Evolutionary conservation across 1,140 invertebrate species (phyloP), one percentile per base, ranked within the genome.

Genomic region (Campoletis sonorensis): DNA sequence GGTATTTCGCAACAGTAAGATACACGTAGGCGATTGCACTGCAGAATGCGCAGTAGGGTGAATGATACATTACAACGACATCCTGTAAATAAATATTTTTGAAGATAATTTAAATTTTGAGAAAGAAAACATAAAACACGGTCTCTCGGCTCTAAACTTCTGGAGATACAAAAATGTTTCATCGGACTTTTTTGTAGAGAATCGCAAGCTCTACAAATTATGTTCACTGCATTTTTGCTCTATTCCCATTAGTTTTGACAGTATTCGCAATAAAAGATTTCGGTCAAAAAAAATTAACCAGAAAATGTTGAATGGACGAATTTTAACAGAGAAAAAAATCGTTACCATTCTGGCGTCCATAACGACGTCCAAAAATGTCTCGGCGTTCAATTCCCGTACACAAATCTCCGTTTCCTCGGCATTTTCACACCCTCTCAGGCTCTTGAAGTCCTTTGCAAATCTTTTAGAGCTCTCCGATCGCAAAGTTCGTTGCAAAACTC

Each of bases 11-110:
- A 21, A 95, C 92, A 45, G 93, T 93, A 64, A 96, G 92, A 82
- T 94, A 95, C 78, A 94, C 93, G 83, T 95, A 94, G 26, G 94
- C 93, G 77, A 95, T 91, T 5, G 94, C 94, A 26, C 93, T 94
- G 88, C 96, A 97, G 89, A 96, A 95, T 30, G 93, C 94, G 90
- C 96, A 96, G 88, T 95, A 95, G 33, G 94, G 93, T 18, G 95
- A 93, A 86, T 95, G 93, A 86, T 95, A 95, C 83, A 96, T 91
- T 21, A 97, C 92, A 37, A 97, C 86, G 15, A 96, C 94, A 87
- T 95, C 94, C 95, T 97, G 87, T 79, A 92, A 92, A 86, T 45
- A 83, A 33, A 30, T 49, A 76, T 33, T 5, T 3, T 33, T 15
- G 27, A 45, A n/a, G n/a, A n/a, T n/a, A n/a, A n/a, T n/a, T n/a